Evolutionary conservation across 2,113 vertebrate genomes (phyloP).

Genomic region (Corvus moneduloides): DNA sequence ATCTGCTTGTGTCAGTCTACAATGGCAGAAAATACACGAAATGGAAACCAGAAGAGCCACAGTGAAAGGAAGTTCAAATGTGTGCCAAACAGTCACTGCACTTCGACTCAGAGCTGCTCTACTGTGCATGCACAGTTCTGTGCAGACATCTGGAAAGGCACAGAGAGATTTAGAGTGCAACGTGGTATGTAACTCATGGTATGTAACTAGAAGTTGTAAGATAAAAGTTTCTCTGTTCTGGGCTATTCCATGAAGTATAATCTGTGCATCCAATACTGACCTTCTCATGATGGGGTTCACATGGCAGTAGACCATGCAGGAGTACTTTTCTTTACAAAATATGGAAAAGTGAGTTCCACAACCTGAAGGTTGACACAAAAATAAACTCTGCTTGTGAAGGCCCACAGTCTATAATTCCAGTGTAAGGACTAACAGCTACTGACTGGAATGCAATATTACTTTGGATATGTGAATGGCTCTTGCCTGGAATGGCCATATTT

Average conservation of each 20-base stretch:
- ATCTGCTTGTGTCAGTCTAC: neutral
- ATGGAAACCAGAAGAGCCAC: neutral
- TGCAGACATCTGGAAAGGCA: neutral
- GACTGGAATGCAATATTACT: neutral
- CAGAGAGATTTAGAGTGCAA: neutral
- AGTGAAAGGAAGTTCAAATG: neutral
- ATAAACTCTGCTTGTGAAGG: neutral
- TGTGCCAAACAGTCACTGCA: neutral
- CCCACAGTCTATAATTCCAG: neutral
- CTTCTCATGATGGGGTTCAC: neutral
- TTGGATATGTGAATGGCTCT: neutral
- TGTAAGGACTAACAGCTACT: neutral
- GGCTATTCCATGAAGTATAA: neutral
- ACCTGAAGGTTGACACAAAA: neutral
- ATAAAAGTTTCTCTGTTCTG: neutral
- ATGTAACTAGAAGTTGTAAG: fast-evolving
- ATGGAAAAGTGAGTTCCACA: neutral
- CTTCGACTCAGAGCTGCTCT: neutral
- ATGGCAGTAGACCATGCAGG: fast-evolving
- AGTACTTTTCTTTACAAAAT: neutral
- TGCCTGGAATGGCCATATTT: neutral
- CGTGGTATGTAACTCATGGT: fast-evolving
- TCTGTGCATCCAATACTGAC: neutral
- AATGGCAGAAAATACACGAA: neutral
- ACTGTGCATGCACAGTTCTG: neutral